A percentile compares a stretch with the other conserved stretches of the same genome.
Evolutionary conservation across 2,888 invertebrate species (phyloP).

Genomic region (Nomada ruficornis): DNA sequence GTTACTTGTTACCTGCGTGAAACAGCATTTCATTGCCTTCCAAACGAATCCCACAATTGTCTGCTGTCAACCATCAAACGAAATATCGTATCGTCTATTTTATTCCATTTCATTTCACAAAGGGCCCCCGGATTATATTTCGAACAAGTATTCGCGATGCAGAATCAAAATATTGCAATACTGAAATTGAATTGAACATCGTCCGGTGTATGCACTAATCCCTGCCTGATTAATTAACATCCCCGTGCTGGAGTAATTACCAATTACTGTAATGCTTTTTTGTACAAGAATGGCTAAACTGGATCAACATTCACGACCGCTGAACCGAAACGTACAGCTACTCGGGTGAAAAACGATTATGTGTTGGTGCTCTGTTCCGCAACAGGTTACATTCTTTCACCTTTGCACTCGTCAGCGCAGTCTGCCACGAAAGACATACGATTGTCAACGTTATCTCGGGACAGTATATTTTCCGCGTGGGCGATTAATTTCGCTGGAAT

Average conservation of each 20-base stretch:
- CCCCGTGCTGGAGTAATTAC: neutral
- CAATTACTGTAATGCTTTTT: neutral
- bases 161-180: no score
- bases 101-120: no score
- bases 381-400: constrained; percentile 53
- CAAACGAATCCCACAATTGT: no score
- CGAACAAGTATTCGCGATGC: no score
- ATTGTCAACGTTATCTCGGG: neutral
- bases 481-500: neutral
- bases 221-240: neutral
- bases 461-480: neutral
- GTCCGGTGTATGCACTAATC: no score
- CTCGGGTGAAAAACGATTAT: neutral
- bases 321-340: neutral
- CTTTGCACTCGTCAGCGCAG: neutral
- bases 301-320: neutral
- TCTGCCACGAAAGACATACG: neutral
- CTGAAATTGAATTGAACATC: no score
- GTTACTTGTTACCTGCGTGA: no score
- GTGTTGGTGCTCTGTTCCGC: constrained; percentile 29
- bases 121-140: no score
- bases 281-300: neutral
- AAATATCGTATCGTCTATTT: no score
- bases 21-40: no score
- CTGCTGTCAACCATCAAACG: no score